Evolutionary conservation across 1,140 invertebrate species (phyloP).

Genomic region (Kradibia gibbosae): DNA sequence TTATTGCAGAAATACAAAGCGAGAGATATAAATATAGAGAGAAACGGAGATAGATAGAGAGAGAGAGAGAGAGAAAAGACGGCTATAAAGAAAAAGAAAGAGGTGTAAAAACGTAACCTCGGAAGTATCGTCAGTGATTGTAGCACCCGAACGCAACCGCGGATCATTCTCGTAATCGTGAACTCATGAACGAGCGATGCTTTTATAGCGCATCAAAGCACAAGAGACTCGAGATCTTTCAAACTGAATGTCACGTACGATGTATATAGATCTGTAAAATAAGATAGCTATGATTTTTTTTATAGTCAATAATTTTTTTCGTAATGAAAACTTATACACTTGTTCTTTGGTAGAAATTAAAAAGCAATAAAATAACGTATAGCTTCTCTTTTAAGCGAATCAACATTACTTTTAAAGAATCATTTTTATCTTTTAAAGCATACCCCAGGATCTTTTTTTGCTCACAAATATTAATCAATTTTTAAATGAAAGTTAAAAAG

Average conservation of each 20-base stretch:
- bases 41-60: too few relatives aligned
- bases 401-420: neutral
- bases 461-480: too few relatives aligned
- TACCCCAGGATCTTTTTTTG: neutral
- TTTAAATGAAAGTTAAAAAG: too few relatives aligned
- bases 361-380: neutral
- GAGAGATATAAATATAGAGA: too few relatives aligned
- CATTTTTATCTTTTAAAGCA: neutral
- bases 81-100: too few relatives aligned
- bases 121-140: conserved; percentile 10
- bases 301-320: too few relatives aligned
- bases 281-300: neutral
- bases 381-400: neutral
- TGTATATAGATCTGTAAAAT: neutral
- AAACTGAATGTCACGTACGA: conserved; percentile 1
- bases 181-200: conserved; percentile 18
- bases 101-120: neutral
- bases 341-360: neutral
- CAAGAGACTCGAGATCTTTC: neutral
- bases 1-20: too few relatives aligned
- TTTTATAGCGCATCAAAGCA: conserved; percentile 10
- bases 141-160: neutral
- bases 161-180: conserved; percentile 10
- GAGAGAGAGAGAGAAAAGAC: too few relatives aligned
- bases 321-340: neutral